Conservation (phyloP, 37 sponge, comb jelly and placozoan species). For the Cliona cf. orientalis region DNA sequence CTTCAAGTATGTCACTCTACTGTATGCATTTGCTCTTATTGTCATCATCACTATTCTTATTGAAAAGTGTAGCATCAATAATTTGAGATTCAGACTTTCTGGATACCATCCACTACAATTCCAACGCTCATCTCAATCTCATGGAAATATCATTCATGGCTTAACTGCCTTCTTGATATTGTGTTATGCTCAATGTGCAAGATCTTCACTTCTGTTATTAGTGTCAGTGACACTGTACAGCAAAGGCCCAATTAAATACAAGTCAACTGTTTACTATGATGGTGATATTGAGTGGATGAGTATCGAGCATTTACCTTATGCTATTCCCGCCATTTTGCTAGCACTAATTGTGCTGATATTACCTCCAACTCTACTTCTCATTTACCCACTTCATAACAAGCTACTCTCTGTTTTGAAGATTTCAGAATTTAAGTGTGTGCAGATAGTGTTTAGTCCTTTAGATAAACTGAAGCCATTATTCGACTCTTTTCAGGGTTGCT, state of each 20-base stretch:
- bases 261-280: not conserved
- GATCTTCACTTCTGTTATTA: conserved; percentile 11
- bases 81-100: not conserved
- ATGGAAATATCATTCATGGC: conserved; percentile 38
- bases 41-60: not conserved
- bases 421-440: not conserved
- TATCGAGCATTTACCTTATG: conserved; percentile 22
- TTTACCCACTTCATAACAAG: conserved; percentile 28
- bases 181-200: conserved; percentile 27
- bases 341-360: not conserved
- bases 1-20: conserved; percentile 33
- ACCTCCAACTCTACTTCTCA: conserved; percentile 23
- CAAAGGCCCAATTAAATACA: not conserved
- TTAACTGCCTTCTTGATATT: conserved; percentile 53
- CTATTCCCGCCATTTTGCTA: conserved; percentile 5
- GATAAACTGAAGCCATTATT: conserved; percentile 23
- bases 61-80: not conserved
- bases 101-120: not conserved
- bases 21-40: conserved; percentile 38
- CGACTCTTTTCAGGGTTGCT: conserved; percentile 32
- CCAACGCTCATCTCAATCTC: too few species aligned
- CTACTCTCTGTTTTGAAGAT: conserved; percentile 1
- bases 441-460: not conserved
- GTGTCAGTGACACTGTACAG: not conserved
- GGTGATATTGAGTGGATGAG: conserved; percentile 3